Percentiles rank a stretch among this genome's conserved stretches.
Conservation (phyloP, 92 coral and sea anemone species). For the Phenganax stokvisi region DNA sequence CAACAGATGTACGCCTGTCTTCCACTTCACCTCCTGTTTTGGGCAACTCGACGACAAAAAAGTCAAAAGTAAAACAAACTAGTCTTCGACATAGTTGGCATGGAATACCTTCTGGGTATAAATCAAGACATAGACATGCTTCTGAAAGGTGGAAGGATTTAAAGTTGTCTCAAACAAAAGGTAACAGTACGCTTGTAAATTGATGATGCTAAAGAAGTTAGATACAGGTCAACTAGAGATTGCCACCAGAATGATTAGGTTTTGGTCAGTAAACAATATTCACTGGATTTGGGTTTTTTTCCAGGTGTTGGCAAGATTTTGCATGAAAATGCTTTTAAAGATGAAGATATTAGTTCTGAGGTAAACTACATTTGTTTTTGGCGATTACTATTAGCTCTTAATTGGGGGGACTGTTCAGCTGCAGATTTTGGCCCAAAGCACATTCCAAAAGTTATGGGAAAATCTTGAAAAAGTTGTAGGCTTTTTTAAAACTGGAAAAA, state of each 20-base stretch:
- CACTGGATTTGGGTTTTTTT: background rate
- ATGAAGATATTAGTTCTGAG: slow-evolving; percentile 13
- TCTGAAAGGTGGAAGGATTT: background rate
- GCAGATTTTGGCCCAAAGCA: too few relatives aligned
- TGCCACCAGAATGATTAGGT: too few relatives aligned
- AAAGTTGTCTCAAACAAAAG: background rate
- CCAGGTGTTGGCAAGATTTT: background rate
- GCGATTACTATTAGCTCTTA: too few relatives aligned
- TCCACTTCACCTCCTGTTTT: background rate
- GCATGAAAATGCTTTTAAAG: background rate
- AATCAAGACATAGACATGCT: background rate
- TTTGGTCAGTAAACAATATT: too few relatives aligned
- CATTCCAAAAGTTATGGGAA: too few relatives aligned
- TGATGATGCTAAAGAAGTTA: too few relatives aligned
- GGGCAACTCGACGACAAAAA: background rate
- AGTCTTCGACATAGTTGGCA: slow-evolving; percentile 35
- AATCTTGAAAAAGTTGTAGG: too few relatives aligned
- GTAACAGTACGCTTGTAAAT: background rate
- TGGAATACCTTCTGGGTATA: slow-evolving; percentile 11
- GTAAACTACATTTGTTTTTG: background rate
- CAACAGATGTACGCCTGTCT: background rate
- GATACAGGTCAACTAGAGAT: too few relatives aligned
- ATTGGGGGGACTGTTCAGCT: too few relatives aligned
- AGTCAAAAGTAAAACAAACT: background rate
- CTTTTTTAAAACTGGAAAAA: too few relatives aligned